Conservation (phyloP, 1,140 invertebrate genomes). For the Chlorops oryzae region DNA sequence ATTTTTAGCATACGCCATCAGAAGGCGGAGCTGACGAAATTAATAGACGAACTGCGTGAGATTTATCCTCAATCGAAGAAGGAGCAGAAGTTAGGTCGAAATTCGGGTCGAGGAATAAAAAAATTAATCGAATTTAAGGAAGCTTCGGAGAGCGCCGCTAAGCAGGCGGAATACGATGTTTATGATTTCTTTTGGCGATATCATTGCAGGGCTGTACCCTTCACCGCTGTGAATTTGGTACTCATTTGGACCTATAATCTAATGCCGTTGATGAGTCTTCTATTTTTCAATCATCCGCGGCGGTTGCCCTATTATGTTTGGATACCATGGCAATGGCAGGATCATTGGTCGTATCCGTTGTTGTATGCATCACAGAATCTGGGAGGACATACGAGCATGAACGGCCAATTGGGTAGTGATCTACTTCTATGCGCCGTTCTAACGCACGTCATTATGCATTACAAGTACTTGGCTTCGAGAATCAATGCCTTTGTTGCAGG, state of each 20-base stretch:
- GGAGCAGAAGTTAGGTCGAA: not conserved
- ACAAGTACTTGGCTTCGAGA: conserved; percentile 14
- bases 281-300: conserved; percentile 26
- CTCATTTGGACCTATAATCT: conserved; percentile 38
- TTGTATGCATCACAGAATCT: conserved; percentile 29
- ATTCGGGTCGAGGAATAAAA: too few relatives aligned
- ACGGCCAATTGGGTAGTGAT: conserved; percentile 32
- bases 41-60: conserved; percentile 19
- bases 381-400: conserved; percentile 27
- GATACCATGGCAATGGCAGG: conserved; percentile 35
- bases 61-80: conserved; percentile 22
- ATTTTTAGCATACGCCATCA: conserved; percentile 26
- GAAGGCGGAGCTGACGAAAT: conserved; percentile 13
- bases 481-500: conserved; percentile 19
- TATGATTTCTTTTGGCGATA: conserved; percentile 13
- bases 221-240: conserved; percentile 26
- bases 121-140: too few relatives aligned
- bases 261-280: conserved; percentile 29
- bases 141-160: accelerated
- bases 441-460: conserved; percentile 37
- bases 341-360: conserved; percentile 27
- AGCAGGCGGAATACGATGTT: conserved; percentile 20
- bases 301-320: conserved; percentile 35
- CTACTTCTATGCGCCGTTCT: conserved; percentile 32
- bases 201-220: conserved; percentile 22